Conservation (phyloP, 2,888 invertebrate species). For the Margaritifera margaritifera region DNA sequence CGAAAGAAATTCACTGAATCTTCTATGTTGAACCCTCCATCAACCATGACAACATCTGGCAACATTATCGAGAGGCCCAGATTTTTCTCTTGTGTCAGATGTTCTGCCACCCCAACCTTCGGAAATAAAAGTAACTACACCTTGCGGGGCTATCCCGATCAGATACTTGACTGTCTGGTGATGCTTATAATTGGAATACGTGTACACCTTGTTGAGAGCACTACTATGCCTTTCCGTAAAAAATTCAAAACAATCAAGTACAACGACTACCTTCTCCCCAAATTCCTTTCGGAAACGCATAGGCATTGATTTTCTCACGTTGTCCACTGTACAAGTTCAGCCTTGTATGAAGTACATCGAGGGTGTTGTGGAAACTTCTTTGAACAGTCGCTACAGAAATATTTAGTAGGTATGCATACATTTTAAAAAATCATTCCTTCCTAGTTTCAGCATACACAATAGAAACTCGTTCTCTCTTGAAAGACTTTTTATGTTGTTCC, state of each 20-base stretch:
- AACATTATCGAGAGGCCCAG: too few relatives aligned
- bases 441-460: constrained; percentile 17
- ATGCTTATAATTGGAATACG: too few relatives aligned
- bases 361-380: constrained; percentile 16
- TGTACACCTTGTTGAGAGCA: constrained; percentile 9
- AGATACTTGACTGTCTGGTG: constrained; percentile 46
- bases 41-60: too few relatives aligned
- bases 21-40: too few relatives aligned
- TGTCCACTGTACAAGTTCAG: constrained; percentile 23
- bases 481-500: constrained; percentile 8
- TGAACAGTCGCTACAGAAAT: constrained; percentile 16
- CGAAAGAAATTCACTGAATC: too few relatives aligned
- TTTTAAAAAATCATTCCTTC: constrained; percentile 14
- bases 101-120: too few relatives aligned
- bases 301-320: constrained; percentile 20
- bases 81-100: too few relatives aligned
- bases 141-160: too few relatives aligned
- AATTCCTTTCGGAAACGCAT: constrained; percentile 26
- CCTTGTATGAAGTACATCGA: constrained; percentile 16
- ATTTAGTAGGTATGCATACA: constrained; percentile 19
- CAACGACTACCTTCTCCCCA: constrained; percentile 16
- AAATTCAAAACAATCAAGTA: constrained; percentile 22
- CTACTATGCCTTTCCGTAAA: constrained; percentile 17
- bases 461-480: constrained; percentile 19
- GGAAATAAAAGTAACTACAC: too few relatives aligned